Conservation (phyloP, 2,888 invertebrate species). For the Xiphydria camelus region DNA sequence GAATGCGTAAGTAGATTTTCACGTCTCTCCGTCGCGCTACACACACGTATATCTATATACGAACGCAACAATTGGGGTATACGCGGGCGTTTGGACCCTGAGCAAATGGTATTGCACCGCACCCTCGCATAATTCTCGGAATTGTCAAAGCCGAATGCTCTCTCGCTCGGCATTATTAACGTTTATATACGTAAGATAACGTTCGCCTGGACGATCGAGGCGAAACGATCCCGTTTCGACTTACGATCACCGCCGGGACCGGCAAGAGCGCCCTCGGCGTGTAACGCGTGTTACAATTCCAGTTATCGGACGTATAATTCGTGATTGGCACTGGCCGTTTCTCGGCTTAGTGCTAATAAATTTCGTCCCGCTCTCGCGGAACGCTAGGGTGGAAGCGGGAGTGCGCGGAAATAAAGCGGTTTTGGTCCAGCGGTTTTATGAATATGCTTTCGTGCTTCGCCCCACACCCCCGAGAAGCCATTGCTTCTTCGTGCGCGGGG, state of each 20-base stretch:
- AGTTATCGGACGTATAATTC: conserved; percentile 51
- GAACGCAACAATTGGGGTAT: no score
- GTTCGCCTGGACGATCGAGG: conserved; percentile 31
- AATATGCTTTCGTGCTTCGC: conserved; percentile 46
- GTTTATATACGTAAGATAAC: conserved; percentile 40
- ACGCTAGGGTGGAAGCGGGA: conserved; percentile 12
- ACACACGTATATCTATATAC: no score
- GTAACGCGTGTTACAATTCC: conserved; percentile 42
- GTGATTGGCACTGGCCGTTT: conserved; percentile 52
- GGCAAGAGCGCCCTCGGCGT: conserved; percentile 4
- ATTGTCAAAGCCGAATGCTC: conserved; percentile 40
- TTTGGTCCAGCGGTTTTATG: conserved; percentile 53
- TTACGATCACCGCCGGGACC: conserved; percentile 5
- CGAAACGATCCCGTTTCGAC: conserved; percentile 27
- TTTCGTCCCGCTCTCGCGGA: conserved; percentile 27
- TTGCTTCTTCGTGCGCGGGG: no score
- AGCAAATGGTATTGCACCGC: conserved; percentile 40
- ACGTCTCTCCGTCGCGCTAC: no score
- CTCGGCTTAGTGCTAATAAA: conserved; percentile 52
- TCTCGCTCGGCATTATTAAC: conserved; percentile 37
- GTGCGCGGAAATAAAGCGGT: conserved; percentile 49
- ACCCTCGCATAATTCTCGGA: conserved; percentile 35
- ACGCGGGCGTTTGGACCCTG: conserved; percentile 42
- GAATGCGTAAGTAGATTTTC: no score
- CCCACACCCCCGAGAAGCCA: background rate